Evolutionary conservation across 2,797 vertebrate genomes (phyloP), one percentile per base, ranked within the genome.

Genomic region (Myripristis murdjan): DNA sequence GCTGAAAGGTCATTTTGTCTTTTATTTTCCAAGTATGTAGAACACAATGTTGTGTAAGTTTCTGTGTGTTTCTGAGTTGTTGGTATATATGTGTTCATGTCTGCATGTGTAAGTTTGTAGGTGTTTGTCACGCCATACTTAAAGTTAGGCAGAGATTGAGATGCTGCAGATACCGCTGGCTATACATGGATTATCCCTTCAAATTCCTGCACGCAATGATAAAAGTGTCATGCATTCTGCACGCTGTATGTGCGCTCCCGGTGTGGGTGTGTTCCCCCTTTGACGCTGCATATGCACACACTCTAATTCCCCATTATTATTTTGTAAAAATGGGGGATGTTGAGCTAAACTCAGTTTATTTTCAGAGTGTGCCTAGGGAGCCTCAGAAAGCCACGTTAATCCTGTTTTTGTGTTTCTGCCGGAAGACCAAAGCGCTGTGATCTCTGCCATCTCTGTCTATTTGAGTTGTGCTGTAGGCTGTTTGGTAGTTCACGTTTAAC

Each of bases 131-230:
- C 20, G 10, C 75, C 56, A 64, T n/a, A n/a, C 24, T 56, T 28
- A 24, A 35, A 5, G 33, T 41, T 39, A 11, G 14, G 31, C 35
- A 35, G 46, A 66, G 73, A 56, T 66, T 49, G 35, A 83, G 89
- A 90, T 86, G 70, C 57, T 48, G 14, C 63, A 67, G 86, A 90
- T 81, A 81, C 44, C 47, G 82, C 43, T 0, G 44, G 54, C 71
- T 79, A 7, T 43, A 57, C 62, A 11, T 44, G 64, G 79, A 82
- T 79, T 73, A 31, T 60, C 56, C 68, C 78, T 75, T 78, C 64
- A 82, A 81, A 75, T 85, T 73, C 75, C 77, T 61, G 18, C 74
- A 74, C 12, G 39, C 62, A 70, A 57, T 87, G 77, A 84, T 86
- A 22, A 16, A 67, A 69, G 56, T 52, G 57, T 77, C 66, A 52